Percentiles rank a stretch among this genome's conserved stretches.
These are phyloP conservation scores for Ennomos fuscantarius DNA, from an alignment of 2,888 invertebrate species.

Conservation along the genomic window DNA sequence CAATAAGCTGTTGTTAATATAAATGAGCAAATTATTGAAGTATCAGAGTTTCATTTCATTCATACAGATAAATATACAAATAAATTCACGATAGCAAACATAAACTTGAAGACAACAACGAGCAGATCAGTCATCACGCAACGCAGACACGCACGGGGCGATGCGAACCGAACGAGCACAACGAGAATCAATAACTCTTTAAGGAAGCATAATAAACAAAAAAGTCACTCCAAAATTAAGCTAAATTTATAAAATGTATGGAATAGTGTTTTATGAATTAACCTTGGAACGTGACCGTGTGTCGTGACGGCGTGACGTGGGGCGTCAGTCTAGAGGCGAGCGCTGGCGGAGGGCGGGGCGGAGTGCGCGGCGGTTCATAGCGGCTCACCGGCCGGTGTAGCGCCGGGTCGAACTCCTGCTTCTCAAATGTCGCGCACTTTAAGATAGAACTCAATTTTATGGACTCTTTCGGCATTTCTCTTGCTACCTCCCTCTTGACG, in stretches of 20 bases:
- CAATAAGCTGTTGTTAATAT: slow-evolving; percentile 11
- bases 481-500: slow-evolving; percentile 75
- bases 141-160: slow-evolving; percentile 50
- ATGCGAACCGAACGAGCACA: slow-evolving; percentile 47
- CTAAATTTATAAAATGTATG: slow-evolving; percentile 44
- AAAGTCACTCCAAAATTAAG: slow-evolving; percentile 75
- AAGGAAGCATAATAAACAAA: slow-evolving; percentile 52
- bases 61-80: slow-evolving; percentile 18
- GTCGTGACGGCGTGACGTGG: slow-evolving; percentile 84
- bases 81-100: slow-evolving; percentile 39
- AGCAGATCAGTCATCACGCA: slow-evolving; percentile 55
- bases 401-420: slow-evolving; percentile 90
- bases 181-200: slow-evolving; percentile 67
- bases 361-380: slow-evolving; percentile 89
- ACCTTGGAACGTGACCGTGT: slow-evolving; percentile 92
- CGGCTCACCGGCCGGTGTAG: slow-evolving; percentile 91
- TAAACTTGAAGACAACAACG: slow-evolving; percentile 40
- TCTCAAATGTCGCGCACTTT: slow-evolving; percentile 83
- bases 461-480: slow-evolving; percentile 63
- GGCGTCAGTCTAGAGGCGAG: slow-evolving; percentile 71
- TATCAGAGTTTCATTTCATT: slow-evolving; percentile 23
- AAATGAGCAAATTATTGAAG: slow-evolving; percentile 15
- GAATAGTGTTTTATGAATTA: slow-evolving; percentile 61
- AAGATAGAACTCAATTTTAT: slow-evolving; percentile 79
- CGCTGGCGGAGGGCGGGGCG: slow-evolving; percentile 80